phyloP scores from a whole-genome alignment of 1,140 invertebrate genomes.

The Eumeta japonica region DNA sequence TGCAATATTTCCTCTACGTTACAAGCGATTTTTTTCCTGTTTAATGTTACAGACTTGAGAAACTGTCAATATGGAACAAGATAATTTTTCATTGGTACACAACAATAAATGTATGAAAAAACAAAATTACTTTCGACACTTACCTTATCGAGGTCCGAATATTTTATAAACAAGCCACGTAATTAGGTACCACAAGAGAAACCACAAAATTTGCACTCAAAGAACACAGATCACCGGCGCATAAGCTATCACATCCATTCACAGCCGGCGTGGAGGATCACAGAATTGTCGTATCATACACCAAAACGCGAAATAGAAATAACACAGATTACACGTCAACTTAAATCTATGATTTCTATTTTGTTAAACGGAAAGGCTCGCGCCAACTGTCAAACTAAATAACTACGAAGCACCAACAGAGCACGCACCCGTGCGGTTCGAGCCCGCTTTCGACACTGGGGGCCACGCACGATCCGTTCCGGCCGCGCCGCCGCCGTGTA shows the following conservation, averaged over 20 bases:
- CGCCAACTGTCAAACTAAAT: conserved; percentile 56
- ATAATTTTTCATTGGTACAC: too few relatives aligned
- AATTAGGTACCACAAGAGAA: conserved; percentile 35
- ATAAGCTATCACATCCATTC: conserved; percentile 49
- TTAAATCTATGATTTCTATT: conserved; percentile 51
- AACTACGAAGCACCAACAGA: conserved; percentile 53
- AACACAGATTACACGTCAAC: conserved; percentile 50
- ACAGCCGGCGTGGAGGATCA: conserved; percentile 46
- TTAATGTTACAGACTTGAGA: too few relatives aligned
- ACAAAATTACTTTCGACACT: too few relatives aligned
- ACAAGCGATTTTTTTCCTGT: too few relatives aligned
- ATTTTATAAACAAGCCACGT: too few relatives aligned
- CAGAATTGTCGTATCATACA: conserved; percentile 47
- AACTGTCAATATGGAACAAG: too few relatives aligned
- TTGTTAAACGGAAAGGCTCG: conserved; percentile 46
- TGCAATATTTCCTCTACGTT: too few relatives aligned
- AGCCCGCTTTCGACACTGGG: conserved; percentile 50
- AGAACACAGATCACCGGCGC: conserved; percentile 36
- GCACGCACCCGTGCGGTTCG: conserved; percentile 42
- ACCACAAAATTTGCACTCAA: conserved; percentile 44
- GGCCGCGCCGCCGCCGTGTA: too few relatives aligned
- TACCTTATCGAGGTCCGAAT: too few relatives aligned
- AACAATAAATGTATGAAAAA: too few relatives aligned
- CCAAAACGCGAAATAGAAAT: conserved; percentile 43
- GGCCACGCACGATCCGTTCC: conserved; percentile 24